Evolutionary conservation across 2,888 invertebrate species (phyloP), one percentile per base, ranked within the genome.

Genomic region (Scrobipalpa costella): DNA sequence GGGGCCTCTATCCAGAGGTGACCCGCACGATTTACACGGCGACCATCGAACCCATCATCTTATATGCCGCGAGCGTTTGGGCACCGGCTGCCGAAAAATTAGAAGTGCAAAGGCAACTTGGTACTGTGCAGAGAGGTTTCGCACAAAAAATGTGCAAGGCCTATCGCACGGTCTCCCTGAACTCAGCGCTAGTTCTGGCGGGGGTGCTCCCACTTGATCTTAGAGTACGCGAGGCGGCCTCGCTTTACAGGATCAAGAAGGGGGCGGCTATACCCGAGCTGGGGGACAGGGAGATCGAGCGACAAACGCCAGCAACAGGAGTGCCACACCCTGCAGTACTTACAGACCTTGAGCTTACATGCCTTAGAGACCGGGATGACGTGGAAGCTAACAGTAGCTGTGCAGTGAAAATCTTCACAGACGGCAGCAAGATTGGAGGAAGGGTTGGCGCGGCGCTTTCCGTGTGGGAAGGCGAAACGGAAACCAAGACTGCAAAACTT

Each of bases 261-360:
- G 69, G 15, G 11, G 52, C 21, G 17, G 7, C 19, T 5, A 2
- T 21, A 5, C 21, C 52, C 1, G 11, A 0, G 21, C n/a, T 68
- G n/a, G 66, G 60, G 2, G 71, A 65, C 7, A 27, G 65, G n/a
- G 64, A 68, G 49, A 27, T 71, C 0, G 74, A 73, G 33, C 21
- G 13, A 7, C 47, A 62, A 62, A 17, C 57, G 1, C 8, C 40
- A 7, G 36, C 57, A 9, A 1, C 21, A 1, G 15, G 27, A 2
- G 17, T n/a, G 2, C 65, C 61, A 3, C 67, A 67, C n/a, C 67
- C 67, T 1, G 62, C 63, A 6, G 21, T 47, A 0, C 44, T 27
- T 11, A 38, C 36, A 1, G 40, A 1, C 0, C 6, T 65, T 7
- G 47, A 19, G 13, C 55, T 64, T 52, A 9, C 1, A 2, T n/a